These are phyloP conservation scores for Crocidura indochinensis DNA, from an alignment of 2,797 vertebrate species.

Conservation along the genomic window DNA sequence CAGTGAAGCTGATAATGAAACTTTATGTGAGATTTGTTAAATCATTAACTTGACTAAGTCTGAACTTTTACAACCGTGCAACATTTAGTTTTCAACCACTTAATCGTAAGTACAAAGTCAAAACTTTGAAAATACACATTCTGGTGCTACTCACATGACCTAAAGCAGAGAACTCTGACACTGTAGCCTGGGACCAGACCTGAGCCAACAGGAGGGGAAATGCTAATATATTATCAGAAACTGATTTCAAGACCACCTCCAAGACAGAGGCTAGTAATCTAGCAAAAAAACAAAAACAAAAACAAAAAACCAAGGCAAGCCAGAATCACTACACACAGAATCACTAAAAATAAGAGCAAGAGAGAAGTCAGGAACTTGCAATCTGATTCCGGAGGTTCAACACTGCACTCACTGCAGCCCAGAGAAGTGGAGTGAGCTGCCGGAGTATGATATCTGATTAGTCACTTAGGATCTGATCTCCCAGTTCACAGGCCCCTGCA, in stretches of 20 bases:
- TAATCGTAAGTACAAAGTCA: slow-evolving; percentile 38
- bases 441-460: slow-evolving; percentile 32
- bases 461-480: slow-evolving; percentile 9
- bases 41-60: slow-evolving; percentile 60
- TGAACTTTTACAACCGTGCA: slow-evolving; percentile 60
- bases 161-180: slow-evolving; percentile 45
- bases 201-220: slow-evolving; percentile 46
- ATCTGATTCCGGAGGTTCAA: not conserved
- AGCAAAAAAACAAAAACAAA: no score
- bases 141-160: slow-evolving; percentile 26
- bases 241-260: slow-evolving; percentile 32
- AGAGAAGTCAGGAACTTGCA: not conserved
- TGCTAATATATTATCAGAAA: slow-evolving; percentile 12
- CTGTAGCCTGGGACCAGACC: slow-evolving; percentile 46
- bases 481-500: slow-evolving; percentile 19
- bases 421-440: slow-evolving; percentile 28
- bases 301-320: not conserved
- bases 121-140: slow-evolving; percentile 59
- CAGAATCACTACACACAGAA: not conserved
- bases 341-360: slow-evolving; percentile 22
- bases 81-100: slow-evolving; percentile 58
- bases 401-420: slow-evolving; percentile 1
- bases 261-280: not conserved
- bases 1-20: slow-evolving; percentile 54
- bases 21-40: slow-evolving; percentile 55